A percentile compares a stretch with the other conserved stretches of the same genome.
These are phyloP conservation scores for Platorchestia sp. DNA, from an alignment of 1,140 invertebrate genomes.

Conservation along the genomic window DNA sequence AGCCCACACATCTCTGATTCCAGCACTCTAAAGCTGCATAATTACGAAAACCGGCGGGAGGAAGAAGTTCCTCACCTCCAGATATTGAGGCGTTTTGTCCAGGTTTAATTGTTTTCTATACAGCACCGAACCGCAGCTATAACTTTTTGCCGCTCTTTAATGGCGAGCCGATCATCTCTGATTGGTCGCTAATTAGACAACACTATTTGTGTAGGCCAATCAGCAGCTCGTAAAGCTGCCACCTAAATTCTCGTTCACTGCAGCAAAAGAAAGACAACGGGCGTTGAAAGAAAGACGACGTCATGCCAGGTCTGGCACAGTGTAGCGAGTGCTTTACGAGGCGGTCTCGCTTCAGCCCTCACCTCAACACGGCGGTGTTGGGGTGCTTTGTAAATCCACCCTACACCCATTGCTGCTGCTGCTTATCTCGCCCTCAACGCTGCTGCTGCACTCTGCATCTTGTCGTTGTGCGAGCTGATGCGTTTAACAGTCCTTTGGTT, in stretches of 20 bases:
- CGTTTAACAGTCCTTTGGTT: too few species aligned
- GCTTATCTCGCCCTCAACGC: not conserved
- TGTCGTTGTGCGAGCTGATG: not conserved
- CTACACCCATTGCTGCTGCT: not conserved
- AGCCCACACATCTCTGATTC: not conserved
- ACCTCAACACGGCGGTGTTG: not conserved
- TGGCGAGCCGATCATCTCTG: slow-evolving; percentile 7
- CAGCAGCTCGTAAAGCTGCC: slow-evolving; percentile 44
- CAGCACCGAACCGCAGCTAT: not conserved
- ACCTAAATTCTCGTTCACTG: not conserved
- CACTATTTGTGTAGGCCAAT: slow-evolving; percentile 36
- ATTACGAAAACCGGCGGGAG: not conserved
- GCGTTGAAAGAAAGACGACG: not conserved
- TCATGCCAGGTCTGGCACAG: not conserved
- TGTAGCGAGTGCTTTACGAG: not conserved
- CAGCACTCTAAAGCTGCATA: not conserved
- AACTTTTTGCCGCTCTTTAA: slow-evolving; percentile 14
- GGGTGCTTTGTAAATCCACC: not conserved
- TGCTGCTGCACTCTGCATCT: not conserved
- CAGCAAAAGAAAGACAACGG: not conserved
- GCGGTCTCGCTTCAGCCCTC: not conserved
- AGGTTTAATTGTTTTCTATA: slow-evolving; percentile 10
- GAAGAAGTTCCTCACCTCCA: not conserved
- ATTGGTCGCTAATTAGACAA: slow-evolving; percentile 43
- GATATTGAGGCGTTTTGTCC: not conserved